Evolutionary conservation across 2,888 invertebrate genomes (phyloP), one percentile per base, ranked within the genome.

Genomic region (Thereva unica): DNA sequence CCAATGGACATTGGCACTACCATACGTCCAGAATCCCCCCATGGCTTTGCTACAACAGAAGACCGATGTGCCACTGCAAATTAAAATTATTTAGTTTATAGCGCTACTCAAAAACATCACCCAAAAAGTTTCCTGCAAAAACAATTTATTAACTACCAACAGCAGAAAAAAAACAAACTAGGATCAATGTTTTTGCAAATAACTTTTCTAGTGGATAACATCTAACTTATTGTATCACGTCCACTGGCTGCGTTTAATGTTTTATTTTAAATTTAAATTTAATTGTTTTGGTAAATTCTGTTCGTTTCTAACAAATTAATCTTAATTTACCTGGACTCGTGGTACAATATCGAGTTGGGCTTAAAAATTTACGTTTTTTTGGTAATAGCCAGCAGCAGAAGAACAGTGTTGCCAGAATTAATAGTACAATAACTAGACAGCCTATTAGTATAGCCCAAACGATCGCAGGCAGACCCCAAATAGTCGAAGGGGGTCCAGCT

Each of bases 341-440:
- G 45, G 67, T 67, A 69, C 68, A 67, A 56, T 67, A 68, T 37
- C 67, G 56, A 44, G 70, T 68, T 41, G 70, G 70, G 59, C 71
- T 71, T 52, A 72, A 64, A 61, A 68, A 69, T 70, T 72, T 72
- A 65, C 67, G 67, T 55, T 67, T 70, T 50, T 64, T 66, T 54
- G 73, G 72, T 54, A 71, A 53, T 54, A 73, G 55, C 70, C 71
- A 73, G 67, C 69, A 73, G 44, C 71, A 73, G 42, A 71, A 67
- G 44, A 73, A 71, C 34, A 71, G 40, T 64, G 69, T 52, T 12
- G 68, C 67, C 64, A 70, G 41, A 66, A 69, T 61, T n/a, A 72
- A 40, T 45, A 71, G 41, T 12, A 70, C 10, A 45, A 71, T 69
- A 40, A 72, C 66, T 34, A 71, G 40, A 64, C 68, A 68, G 52